Base-by-base conservation (phyloP, 1,140 invertebrate genomes). In the Lysiphlebus fabarum region DNA sequence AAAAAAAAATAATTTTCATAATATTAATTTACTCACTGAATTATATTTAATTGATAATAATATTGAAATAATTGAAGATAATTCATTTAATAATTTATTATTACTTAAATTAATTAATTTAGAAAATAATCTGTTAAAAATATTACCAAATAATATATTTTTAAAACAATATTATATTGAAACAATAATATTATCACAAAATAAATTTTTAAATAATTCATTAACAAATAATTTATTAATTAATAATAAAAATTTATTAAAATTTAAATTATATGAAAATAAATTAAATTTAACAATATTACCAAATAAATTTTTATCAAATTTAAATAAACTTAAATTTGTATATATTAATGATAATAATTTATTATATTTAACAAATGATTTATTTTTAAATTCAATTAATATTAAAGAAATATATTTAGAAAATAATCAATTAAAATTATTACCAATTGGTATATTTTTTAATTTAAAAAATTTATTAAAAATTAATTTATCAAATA, bases 31-130 rank as follows among this genome's bases (percentile, higher is more conserved):
- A 55, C 67, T 88, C 51, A 73, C 78, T 62, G 79, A 81, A 50
- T 68, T 87, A 37, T 85, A 85, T 61, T 67, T 87, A 40, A 86
- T 84, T 84, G 81, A 81, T 65, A 88, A 86, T 65, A 81, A 82
- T 57, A 71, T 88, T 45, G 77, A 77, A 9, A 82, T 82, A 71
- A 77, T 89, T 8, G 81, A 82, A 1, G 77, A 81, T 59, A 79
- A 82, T 42, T 75, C 83, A 55, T 87, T 89, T 61, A 75, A 80
- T 14, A 82, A 82, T 41, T 76, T 85, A 10, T 67, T 77, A 26
- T 80, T 81, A 5, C 70, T 88, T 6, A 73, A 81, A 67, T 78
- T 81, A 66, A 75, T 88, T 50, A 85, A 86, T 72, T 66, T 88
- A 37, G 83, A 81, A 64, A 77, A 76, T 10, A 88, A 88, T 66